Conservation (phyloP, 2,113 vertebrate species). For the Amphiprion ocellaris region DNA sequence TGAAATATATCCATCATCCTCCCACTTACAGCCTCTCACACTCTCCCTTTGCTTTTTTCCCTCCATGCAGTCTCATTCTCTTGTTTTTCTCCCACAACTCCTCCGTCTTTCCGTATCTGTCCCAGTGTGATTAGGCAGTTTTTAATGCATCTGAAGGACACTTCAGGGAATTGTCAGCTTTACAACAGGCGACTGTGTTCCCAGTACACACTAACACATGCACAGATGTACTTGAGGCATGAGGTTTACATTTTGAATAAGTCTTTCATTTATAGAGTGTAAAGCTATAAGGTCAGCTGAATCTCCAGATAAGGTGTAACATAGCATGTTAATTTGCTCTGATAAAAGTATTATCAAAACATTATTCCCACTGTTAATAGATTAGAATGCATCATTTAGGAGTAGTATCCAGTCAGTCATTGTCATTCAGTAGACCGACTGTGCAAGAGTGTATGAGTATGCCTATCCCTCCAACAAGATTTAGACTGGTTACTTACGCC, state of each 20-base stretch:
- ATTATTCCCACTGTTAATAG: background rate
- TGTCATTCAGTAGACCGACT: background rate
- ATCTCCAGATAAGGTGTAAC: background rate
- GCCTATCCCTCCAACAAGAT: background rate
- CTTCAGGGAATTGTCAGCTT: constrained; percentile 40
- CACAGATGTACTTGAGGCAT: constrained; percentile 4
- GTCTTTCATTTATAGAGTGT: background rate
- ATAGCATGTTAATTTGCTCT: background rate
- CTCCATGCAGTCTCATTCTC: constrained; percentile 45
- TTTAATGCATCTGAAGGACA: constrained; percentile 56
- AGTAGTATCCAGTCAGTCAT: background rate
- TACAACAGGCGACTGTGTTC: constrained; percentile 17
- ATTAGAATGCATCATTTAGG: background rate
- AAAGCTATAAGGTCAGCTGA: background rate
- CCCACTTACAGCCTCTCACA: constrained; percentile 68
- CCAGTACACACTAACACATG: constrained; percentile 31
- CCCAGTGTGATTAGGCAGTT: constrained; percentile 42
- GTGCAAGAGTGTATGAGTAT: background rate
- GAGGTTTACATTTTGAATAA: constrained; percentile 13
- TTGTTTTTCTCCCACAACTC: constrained; percentile 51
- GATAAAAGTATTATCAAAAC: constrained; percentile 1
- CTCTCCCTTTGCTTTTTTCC: constrained; percentile 54
- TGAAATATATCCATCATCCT: constrained; percentile 85
- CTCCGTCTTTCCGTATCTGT: constrained; percentile 37
- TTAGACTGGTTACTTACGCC: background rate